Conservation (phyloP, 1,140 invertebrate genomes). For the Tetraneura akinire region DNA sequence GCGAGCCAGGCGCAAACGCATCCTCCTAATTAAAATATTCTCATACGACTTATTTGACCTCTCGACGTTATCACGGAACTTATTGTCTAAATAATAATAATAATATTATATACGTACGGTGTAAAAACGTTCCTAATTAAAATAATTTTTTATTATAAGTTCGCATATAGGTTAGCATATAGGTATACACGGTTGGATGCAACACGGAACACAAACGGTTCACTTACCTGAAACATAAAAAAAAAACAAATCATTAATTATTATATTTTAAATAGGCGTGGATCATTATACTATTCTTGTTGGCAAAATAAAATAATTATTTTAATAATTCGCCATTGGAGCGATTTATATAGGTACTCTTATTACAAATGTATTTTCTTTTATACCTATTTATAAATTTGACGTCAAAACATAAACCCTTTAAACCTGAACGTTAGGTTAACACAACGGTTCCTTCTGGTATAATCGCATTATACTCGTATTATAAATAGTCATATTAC, state of each 20-base stretch:
- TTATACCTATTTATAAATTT: neutral
- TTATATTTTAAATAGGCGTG: neutral
- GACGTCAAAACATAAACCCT: neutral
- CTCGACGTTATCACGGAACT: neutral
- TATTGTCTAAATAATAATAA: constrained; percentile 33
- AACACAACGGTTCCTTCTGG: neutral
- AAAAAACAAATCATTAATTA: neutral
- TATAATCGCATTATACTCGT: too few relatives aligned
- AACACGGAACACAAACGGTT: neutral
- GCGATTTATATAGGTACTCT: too few relatives aligned
- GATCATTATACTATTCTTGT: neutral
- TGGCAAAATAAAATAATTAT: neutral
- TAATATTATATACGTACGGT: constrained; percentile 1
- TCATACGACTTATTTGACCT: constrained; percentile 7
- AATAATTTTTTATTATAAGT: neutral
- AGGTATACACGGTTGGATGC: neutral
- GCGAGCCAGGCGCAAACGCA: neutral
- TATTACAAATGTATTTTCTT: too few relatives aligned
- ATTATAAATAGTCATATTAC: too few relatives aligned
- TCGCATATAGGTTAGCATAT: neutral
- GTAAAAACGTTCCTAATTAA: constrained; percentile 18
- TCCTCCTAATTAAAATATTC: constrained; percentile 33
- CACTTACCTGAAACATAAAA: constrained; percentile 30
- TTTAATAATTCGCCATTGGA: neutral
- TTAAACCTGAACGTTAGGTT: neutral